Evolutionary conservation across 2,113 vertebrate species (phyloP), one percentile per base, ranked within the genome.

Genomic region (Campylomormyrus numenius): DNA sequence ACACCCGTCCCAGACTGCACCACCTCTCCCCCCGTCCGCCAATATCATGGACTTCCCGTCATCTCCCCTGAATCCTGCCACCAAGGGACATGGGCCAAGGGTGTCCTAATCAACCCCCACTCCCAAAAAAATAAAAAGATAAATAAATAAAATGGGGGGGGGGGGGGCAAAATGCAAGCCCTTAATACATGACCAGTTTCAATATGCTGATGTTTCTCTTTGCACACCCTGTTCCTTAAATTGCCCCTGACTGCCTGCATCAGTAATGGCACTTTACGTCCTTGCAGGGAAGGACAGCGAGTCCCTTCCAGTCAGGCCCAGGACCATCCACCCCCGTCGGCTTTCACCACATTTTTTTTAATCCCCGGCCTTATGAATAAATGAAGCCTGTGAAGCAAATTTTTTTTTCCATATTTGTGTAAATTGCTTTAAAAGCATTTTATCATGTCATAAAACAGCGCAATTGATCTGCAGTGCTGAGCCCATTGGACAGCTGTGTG

Each of bases 401-500:
- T 97, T 96, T 93, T 92, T 96, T 96, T 97, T 97, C 98, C 97
- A 98, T 99, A 99, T 99, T 99, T 98, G 97, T 97, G 97, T 98
- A 98, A 99, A 98, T 99, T 99, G 98, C 98, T 99, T 99, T 99
- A 99, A 99, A 99, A 99, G 98, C 98, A 98, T 99, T 99, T 99
- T 99, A 99, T 99, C 98, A 98, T 99, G 98, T 99, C 98, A 97
- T 99, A 98, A 99, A 99, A 97, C 96, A 97, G 97, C 96, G 97
- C 98, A 98, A 99, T 98, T 99, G 98, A 99, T 99, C 98, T 98
- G 97, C 96, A 96, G 96, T 95, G 96, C 96, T 96, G 95, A 97
- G 97, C 97, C 97, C 97, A 98, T 98, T 98, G 98, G 98, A 98
- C 98, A 99, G 98, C 98, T 98, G 98, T 97, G 98, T 97, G 97